phyloP scores from a whole-genome alignment of 2,113 vertebrate species.

The Strigops habroptila region DNA sequence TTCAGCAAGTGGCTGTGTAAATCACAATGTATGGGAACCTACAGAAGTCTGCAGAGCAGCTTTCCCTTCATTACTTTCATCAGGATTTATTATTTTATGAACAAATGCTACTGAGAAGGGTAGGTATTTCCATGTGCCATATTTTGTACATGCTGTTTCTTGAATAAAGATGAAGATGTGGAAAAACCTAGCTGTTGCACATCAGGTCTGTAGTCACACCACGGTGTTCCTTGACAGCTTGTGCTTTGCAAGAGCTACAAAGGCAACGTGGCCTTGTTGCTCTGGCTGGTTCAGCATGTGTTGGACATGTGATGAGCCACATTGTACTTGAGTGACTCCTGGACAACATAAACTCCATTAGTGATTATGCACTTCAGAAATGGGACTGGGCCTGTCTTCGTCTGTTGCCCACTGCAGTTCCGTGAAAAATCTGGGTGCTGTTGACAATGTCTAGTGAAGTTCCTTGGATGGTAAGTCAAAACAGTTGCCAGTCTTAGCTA shows the following conservation, averaged over 20 bases:
- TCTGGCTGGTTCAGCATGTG: rapidly evolving
- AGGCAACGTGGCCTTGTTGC: rapidly evolving
- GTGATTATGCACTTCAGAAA: rapidly evolving
- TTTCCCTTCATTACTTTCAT: not conserved
- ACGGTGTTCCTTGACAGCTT: not conserved
- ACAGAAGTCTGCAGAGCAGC: not conserved
- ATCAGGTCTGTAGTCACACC: not conserved
- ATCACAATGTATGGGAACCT: not conserved
- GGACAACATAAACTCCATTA: not conserved
- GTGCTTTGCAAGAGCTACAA: not conserved
- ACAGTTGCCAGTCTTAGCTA: not conserved
- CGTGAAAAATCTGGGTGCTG: not conserved
- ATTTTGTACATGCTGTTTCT: not conserved
- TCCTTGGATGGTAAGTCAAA: not conserved
- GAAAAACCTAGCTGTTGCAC: not conserved
- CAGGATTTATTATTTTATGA: not conserved
- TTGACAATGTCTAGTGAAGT: not conserved
- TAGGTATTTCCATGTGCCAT: not conserved
- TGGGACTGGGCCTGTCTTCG: not conserved
- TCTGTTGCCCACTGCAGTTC: not conserved
- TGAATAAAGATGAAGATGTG: constrained; percentile 28
- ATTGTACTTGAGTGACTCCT: not conserved
- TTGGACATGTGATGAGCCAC: rapidly evolving
- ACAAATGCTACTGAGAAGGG: not conserved
- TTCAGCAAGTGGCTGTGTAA: not conserved